Conservation (phyloP, 2,797 vertebrate species). For the Crypturellus tataupa region DNA sequence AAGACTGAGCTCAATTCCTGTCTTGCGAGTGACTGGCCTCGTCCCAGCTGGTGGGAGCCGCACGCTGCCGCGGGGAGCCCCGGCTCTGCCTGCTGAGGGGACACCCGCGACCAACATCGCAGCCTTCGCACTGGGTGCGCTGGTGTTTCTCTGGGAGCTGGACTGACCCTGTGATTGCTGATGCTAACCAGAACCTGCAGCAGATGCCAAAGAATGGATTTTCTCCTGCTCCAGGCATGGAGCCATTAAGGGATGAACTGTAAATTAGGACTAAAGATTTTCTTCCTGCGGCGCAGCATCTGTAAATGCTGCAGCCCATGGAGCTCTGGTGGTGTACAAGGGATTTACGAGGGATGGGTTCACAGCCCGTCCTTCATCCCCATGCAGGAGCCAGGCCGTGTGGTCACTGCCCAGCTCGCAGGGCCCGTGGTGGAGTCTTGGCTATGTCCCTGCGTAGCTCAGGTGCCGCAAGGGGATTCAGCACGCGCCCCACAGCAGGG, state of each 20-base stretch:
- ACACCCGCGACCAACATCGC: background rate
- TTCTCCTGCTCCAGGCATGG: slow-evolving; percentile 9
- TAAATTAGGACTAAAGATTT: slow-evolving; percentile 36
- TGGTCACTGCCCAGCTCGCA: fast-evolving
- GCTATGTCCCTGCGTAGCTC: background rate
- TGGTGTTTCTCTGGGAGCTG: slow-evolving; percentile 30
- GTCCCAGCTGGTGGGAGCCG: no score
- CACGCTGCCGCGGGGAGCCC: no score
- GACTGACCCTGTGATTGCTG: background rate
- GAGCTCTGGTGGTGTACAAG: background rate
- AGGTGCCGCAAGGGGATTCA: background rate
- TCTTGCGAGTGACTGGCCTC: no score
- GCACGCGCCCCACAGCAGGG: fast-evolving
- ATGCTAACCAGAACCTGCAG: slow-evolving; percentile 21
- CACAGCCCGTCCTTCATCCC: background rate
- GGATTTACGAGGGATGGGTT: background rate
- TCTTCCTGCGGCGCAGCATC: background rate
- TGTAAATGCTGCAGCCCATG: background rate
- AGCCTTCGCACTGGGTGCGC: background rate
- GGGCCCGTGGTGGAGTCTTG: fast-evolving
- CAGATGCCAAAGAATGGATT: background rate
- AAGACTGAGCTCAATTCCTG: background rate
- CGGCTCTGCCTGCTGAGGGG: no score
- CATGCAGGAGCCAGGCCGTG: background rate
- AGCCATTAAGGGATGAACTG: slow-evolving; percentile 37